Percentiles rank a stretch among this genome's conserved stretches.
These are phyloP conservation scores for Morpho deidamia DNA, from an alignment of 2,888 invertebrate genomes.

Conservation along the genomic window DNA sequence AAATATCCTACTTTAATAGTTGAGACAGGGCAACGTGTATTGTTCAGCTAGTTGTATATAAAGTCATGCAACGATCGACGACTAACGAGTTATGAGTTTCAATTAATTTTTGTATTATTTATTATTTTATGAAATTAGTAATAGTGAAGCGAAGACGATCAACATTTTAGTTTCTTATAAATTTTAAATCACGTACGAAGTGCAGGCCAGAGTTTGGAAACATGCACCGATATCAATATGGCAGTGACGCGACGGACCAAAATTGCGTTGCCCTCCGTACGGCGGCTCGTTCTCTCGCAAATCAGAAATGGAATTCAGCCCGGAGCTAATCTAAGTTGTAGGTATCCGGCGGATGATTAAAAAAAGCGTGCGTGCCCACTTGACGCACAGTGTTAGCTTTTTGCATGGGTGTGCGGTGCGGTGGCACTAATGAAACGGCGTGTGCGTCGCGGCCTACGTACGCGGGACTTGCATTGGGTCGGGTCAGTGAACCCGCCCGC, in stretches of 20 bases:
- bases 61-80: no score
- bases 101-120: no score
- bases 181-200: slow-evolving; percentile 58
- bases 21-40: no score
- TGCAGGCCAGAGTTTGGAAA: slow-evolving; percentile 47
- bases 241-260: slow-evolving; percentile 36
- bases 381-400: slow-evolving; percentile 68
- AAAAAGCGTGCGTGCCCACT: slow-evolving; percentile 62
- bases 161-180: slow-evolving; percentile 46
- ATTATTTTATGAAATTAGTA: not conserved
- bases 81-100: no score
- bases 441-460: slow-evolving; percentile 68
- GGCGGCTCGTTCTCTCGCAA: slow-evolving; percentile 28
- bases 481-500: slow-evolving; percentile 75
- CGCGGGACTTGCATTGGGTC: slow-evolving; percentile 75
- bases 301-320: slow-evolving; percentile 32
- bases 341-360: slow-evolving; percentile 32
- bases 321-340: slow-evolving; percentile 25
- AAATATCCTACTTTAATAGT: no score
- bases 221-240: slow-evolving; percentile 61
- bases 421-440: slow-evolving; percentile 68
- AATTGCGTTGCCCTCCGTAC: slow-evolving; percentile 28
- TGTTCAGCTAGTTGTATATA: no score
- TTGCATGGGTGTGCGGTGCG: slow-evolving; percentile 59
- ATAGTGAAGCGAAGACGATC: not conserved